Base-by-base conservation (phyloP, 2,888 invertebrate species). In the Pyrrhosoma nymphula region DNA sequence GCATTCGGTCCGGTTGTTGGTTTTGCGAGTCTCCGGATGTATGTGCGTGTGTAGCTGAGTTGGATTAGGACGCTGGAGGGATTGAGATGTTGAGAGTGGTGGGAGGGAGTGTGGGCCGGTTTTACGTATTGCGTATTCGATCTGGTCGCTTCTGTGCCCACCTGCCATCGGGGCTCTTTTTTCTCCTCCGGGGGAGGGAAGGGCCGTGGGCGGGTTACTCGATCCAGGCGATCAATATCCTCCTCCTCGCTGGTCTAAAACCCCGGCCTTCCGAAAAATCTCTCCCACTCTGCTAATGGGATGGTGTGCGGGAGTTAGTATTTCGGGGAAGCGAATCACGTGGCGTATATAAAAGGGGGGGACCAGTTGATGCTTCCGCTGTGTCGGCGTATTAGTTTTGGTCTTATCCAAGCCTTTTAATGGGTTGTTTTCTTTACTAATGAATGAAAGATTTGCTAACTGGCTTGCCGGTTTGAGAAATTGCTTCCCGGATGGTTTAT, bases 361-460 rank as follows among this genome's bases (percentile, higher is more conserved):
- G 47, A 39, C 93, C 39, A 60, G 93, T 63, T 26, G 82, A 82
- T 82, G 93, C 93, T 93, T 91, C 60, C 91, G 91, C 63, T 91
- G 63, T 39, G 91, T 91, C 63, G 35, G 90, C 60, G 35, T 30
- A 91, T 91, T 91, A 91, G 91, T 91, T 91, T 47, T 63, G n/a
- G 69, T 69, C 69, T 69, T n/a, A n/a, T 23, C 69, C 69, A 69
- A 23, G 69, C 69, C 69, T 69, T n/a, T 69, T 69, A 26, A 69
- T 60, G 60, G 60, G n/a, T n/a, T 69, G 26, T 69, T 69, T 69
- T 69, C 69, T n/a, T 69, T 69, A n/a, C 26, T 69, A n/a, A 69
- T 69, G 69, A 69, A 10, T 69, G 69, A 69, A 69, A 69, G 69
- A 69, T 69, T 69, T 69, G 69, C 69, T 69, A 23, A 69, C 26